Evolutionary conservation across 2,113 vertebrate species (phyloP).

Genomic region (Menidia beryllina): DNA sequence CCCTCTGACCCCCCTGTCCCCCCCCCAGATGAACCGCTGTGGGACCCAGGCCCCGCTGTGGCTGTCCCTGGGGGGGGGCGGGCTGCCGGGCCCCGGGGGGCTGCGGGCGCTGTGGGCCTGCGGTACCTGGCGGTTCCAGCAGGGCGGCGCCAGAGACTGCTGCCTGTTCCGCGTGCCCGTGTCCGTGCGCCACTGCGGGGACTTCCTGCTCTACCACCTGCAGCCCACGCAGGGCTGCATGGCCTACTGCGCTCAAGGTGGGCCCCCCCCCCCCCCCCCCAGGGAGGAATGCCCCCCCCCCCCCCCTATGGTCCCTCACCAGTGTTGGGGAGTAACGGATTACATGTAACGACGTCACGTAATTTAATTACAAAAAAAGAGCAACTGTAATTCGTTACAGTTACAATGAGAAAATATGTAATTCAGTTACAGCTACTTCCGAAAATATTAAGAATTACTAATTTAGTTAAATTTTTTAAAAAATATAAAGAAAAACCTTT

Average conservation of each 20-base stretch:
- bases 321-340: too few relatives aligned
- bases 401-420: too few relatives aligned
- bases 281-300: too few relatives aligned
- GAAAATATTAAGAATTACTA: too few relatives aligned
- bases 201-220: conserved; percentile 83
- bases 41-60: conserved; percentile 88
- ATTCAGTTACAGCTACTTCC: too few relatives aligned
- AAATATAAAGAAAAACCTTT: too few relatives aligned
- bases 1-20: too few relatives aligned
- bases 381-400: too few relatives aligned
- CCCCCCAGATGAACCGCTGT: conserved; percentile 86
- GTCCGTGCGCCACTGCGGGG: conserved; percentile 77
- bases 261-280: conserved; percentile 64
- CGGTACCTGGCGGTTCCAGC: conserved; percentile 83
- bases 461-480: too few relatives aligned
- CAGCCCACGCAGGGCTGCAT: conserved; percentile 84
- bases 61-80: conserved; percentile 78
- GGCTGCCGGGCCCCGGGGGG: conserved; percentile 69
- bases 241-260: conserved; percentile 85
- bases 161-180: conserved; percentile 82
- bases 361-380: too few relatives aligned
- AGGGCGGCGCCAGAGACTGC: conserved; percentile 76
- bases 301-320: too few relatives aligned
- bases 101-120: conserved; percentile 75
- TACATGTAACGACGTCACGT: too few relatives aligned